Conservation (phyloP, 1,140 invertebrate genomes). For the Scaptodrosophila lebanonensis region DNA sequence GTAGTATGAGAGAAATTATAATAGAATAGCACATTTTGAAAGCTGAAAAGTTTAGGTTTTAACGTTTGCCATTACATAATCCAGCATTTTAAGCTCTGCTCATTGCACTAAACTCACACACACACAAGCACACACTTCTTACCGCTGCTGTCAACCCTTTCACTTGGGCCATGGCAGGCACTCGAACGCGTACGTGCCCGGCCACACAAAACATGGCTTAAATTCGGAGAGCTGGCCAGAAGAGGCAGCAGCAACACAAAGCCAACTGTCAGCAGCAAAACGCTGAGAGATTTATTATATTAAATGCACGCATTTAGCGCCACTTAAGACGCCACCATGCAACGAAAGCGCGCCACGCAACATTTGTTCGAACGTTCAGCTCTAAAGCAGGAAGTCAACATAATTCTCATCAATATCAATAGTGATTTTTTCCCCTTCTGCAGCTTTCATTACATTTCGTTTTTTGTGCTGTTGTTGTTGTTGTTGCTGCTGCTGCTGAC, state of each 20-base stretch:
- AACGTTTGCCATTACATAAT: constrained; percentile 2
- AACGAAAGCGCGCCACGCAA: constrained; percentile 2
- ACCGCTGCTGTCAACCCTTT: constrained; percentile 69
- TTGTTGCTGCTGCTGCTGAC: constrained; percentile 17
- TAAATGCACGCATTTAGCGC: constrained; percentile 72
- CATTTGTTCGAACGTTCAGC: neutral
- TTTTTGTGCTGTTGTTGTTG: constrained; percentile 30
- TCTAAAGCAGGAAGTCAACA: constrained; percentile 63
- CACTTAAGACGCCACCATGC: constrained; percentile 62
- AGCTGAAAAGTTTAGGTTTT: constrained; percentile 10
- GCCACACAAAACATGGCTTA: constrained; percentile 60
- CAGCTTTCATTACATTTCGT: constrained; percentile 41
- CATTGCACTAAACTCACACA: constrained; percentile 5
- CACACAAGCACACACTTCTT: constrained; percentile 9
- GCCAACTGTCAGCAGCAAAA: constrained; percentile 20
- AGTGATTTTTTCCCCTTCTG: constrained; percentile 62
- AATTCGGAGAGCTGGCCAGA: neutral
- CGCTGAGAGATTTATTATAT: constrained; percentile 65
- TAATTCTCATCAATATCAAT: constrained; percentile 73
- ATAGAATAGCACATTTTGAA: constrained; percentile 18
- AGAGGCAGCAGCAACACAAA: constrained; percentile 19
- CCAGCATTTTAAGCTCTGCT: constrained; percentile 1
- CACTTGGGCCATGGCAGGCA: constrained; percentile 53
- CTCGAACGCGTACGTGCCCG: constrained; percentile 53
- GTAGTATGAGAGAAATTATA: too few relatives aligned